Conservation (phyloP, 2,113 vertebrate species). For the Caranx melampygus region DNA sequence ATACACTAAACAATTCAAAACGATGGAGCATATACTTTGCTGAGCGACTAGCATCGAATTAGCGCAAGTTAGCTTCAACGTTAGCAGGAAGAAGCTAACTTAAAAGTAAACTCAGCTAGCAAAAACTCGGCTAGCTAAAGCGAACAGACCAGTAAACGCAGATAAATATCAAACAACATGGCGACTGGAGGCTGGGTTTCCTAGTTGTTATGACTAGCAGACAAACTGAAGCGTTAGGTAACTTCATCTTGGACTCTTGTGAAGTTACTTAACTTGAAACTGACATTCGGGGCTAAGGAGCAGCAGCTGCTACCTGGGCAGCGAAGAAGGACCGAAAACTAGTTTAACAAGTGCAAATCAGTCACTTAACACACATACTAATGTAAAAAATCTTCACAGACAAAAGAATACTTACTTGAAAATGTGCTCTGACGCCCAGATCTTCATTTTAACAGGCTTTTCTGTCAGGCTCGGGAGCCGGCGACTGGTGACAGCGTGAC, state of each 20-base stretch:
- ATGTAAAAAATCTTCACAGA: fast-evolving
- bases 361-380: fast-evolving
- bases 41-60: background rate
- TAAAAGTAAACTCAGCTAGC: conserved; percentile 9
- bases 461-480: conserved; percentile 55
- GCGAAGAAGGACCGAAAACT: background rate
- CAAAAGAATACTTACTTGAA: conserved; percentile 79
- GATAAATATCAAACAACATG: background rate
- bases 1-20: background rate
- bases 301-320: background rate
- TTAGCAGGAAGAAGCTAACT: conserved; percentile 26
- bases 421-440: conserved; percentile 86
- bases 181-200: fast-evolving
- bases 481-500: conserved; percentile 58
- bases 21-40: no score
- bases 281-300: conserved; percentile 35
- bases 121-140: background rate
- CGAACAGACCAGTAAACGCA: background rate
- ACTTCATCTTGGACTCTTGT: background rate
- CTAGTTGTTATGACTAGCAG: fast-evolving
- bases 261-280: conserved; percentile 48
- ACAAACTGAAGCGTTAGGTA: background rate
- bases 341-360: background rate
- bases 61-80: background rate
- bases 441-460: conserved; percentile 79